A percentile compares a stretch with the other conserved stretches of the same genome.
phyloP scores from a whole-genome alignment of 1,140 invertebrate species.

The Nixonia krombeini region DNA sequence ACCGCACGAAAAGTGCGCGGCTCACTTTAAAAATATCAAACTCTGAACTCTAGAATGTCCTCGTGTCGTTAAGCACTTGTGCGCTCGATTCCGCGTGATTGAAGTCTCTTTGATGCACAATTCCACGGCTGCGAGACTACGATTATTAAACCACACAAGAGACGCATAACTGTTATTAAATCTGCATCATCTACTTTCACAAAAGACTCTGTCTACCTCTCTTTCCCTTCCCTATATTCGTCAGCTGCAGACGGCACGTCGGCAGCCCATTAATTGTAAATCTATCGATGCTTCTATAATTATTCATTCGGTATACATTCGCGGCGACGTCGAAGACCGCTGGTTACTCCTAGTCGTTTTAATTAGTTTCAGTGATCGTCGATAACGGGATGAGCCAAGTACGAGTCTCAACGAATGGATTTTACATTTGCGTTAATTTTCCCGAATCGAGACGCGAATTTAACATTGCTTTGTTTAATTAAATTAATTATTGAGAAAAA shows the following conservation, averaged over 20 bases:
- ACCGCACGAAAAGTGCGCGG: too few species aligned
- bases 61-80: not conserved
- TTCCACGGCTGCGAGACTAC: not conserved
- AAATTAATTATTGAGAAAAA: too few species aligned
- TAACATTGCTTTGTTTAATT: too few species aligned
- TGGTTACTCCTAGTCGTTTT: not conserved
- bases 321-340: not conserved
- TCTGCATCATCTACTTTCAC: not conserved
- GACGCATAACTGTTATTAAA: not conserved
- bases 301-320: not conserved
- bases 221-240: conserved; percentile 3
- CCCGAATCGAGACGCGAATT: too few species aligned
- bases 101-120: not conserved
- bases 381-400: too few species aligned
- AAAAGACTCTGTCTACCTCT: not conserved
- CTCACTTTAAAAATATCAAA: not conserved
- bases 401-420: too few species aligned
- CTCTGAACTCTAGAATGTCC: not conserved
- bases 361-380: not conserved
- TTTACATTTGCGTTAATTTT: too few species aligned
- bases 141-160: conserved; percentile 3
- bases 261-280: conserved; percentile 9
- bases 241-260: conserved; percentile 6
- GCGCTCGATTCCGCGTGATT: not conserved
- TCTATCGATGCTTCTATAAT: conserved; percentile 14